Base-by-base conservation (phyloP, 2,113 vertebrate genomes). In the Tor tambroides region DNA sequence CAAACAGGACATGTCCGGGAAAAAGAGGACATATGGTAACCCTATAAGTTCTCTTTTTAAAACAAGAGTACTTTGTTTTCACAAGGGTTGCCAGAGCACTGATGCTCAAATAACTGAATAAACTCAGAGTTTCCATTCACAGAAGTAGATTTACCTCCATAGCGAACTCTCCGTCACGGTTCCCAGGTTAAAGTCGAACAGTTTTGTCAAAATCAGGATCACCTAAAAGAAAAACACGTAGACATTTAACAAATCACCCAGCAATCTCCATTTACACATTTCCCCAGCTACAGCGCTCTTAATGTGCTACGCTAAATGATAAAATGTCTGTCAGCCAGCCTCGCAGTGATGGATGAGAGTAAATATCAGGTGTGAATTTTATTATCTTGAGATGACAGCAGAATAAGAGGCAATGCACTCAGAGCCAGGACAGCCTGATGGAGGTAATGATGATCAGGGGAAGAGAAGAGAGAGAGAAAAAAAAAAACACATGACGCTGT, bases 161-260 rank as follows among this genome's bases (percentile, higher is more conserved):
- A 99, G 95, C 0, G 98, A 99, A 87, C 98, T 99, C 93, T 99
- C 97, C 0, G 97, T 99, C 85, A 98, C 97, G 0, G 96, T 98
- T 23, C 97, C 97, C 91, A 99, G 63, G 92, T 99, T 99, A 94
- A 98, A 98, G 95, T 99, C 97, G 2, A 96, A 97, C 56, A 98
- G 95, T 89, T 99, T 99, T 3, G 98, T 98, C 94, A 99, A 94
- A 91, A 99, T 99, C 89, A 99, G 96, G 90, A 99, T 99, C 90
- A 99, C 97, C 98, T 98, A 85, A 0, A 46, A 92, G 75, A 80
- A 82, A 54, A 90, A 87, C 23, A 88, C 8, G 19, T 15, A 91
- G 85, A 91, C 54, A 86, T 26, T 49, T 83, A 88, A 88, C 85
- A 89, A 90, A 87, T 87, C 38, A 87, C 72, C 30, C 51, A 83